Conservation (phyloP, 2,113 vertebrate species). For the Embiotoca jacksoni region DNA sequence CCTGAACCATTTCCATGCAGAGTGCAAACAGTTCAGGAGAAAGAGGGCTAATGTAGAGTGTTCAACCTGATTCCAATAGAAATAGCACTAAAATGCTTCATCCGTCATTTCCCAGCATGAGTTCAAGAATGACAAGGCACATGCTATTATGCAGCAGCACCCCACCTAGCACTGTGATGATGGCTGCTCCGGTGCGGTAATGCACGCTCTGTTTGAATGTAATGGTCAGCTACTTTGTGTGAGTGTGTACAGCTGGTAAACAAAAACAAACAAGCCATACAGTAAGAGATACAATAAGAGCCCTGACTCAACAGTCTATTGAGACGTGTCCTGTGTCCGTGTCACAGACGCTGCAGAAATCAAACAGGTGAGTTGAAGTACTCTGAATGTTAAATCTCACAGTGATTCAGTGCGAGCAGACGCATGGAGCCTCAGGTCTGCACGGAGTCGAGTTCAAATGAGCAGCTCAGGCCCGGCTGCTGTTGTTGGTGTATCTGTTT, state of each 20-base stretch:
- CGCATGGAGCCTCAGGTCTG: conserved; percentile 45
- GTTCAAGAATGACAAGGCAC: conserved; percentile 74
- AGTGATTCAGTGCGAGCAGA: conserved; percentile 76
- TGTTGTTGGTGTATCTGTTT: conserved; percentile 38
- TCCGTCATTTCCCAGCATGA: conserved; percentile 50
- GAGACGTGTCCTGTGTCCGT: conserved; percentile 38
- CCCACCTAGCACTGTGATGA: conserved; percentile 42
- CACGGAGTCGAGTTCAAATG: conserved; percentile 34
- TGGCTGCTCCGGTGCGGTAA: conserved; percentile 51
- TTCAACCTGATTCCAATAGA: conserved; percentile 47
- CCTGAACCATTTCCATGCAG: conserved; percentile 49
- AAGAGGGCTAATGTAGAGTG: neutral
- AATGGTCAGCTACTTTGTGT: conserved; percentile 31
- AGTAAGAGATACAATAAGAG: conserved; percentile 49
- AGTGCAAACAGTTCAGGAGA: conserved; percentile 52
- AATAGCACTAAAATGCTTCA: conserved; percentile 47
- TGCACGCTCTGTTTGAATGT: conserved; percentile 50
- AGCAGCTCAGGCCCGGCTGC: conserved; percentile 52
- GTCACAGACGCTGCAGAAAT: conserved; percentile 58
- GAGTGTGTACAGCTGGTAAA: conserved; percentile 41
- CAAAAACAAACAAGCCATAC: conserved; percentile 57
- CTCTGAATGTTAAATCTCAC: conserved; percentile 75
- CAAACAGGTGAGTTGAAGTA: conserved; percentile 67
- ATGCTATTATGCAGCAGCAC: conserved; percentile 74
- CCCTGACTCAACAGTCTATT: conserved; percentile 55